Conservation (phyloP, 2,113 vertebrate genomes). For the Sturnira hondurensis region DNA sequence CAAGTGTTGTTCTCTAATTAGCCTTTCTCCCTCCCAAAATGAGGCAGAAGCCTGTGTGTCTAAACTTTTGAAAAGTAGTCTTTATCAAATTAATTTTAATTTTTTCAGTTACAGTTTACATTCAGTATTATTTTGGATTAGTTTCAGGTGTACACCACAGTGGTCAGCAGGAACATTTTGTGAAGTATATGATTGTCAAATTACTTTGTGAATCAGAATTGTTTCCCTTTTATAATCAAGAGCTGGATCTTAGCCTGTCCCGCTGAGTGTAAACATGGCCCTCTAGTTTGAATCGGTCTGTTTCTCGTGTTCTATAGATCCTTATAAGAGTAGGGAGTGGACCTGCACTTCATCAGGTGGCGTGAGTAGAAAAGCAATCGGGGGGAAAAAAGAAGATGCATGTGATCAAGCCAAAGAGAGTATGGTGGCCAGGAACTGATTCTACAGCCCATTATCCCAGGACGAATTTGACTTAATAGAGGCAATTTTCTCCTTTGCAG, state of each 20-base stretch:
- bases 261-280: neutral
- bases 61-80: constrained; percentile 17
- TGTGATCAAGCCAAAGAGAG: neutral
- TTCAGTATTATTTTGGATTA: neutral
- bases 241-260: neutral
- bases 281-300: neutral
- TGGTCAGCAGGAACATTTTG: neutral
- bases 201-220: constrained; percentile 3
- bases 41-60: neutral
- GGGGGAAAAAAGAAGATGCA: neutral
- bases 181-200: neutral
- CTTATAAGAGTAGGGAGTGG: neutral
- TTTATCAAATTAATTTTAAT: neutral
- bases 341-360: neutral
- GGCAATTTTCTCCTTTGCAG: constrained; percentile 42
- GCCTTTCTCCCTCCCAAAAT: neutral
- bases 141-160: neutral
- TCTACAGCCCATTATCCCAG: neutral
- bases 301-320: neutral
- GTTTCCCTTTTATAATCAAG: constrained; percentile 20
- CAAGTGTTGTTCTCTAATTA: neutral
- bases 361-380: constrained; percentile 9
- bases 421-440: neutral
- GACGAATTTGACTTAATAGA: neutral
- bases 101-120: neutral